These are phyloP conservation scores for Vanacampus margaritifer DNA, from an alignment of 2,113 vertebrate genomes.

Conservation along the genomic window DNA sequence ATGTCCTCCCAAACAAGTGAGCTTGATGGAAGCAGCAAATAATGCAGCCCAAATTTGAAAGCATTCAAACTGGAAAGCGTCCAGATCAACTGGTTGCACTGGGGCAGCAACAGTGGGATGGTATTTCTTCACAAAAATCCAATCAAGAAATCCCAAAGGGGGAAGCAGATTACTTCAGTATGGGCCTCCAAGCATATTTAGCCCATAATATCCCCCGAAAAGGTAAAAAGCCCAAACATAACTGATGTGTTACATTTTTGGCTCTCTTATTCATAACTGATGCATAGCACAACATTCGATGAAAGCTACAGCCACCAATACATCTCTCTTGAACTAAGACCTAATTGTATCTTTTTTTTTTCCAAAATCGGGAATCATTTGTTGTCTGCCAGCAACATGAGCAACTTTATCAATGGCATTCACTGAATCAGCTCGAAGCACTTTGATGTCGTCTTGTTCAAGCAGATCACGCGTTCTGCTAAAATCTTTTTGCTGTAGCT, in stretches of 20 bases:
- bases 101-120: neutral
- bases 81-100: slow-evolving; percentile 46
- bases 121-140: slow-evolving; percentile 5
- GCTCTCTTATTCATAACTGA: slow-evolving; percentile 54
- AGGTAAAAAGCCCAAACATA: slow-evolving; percentile 27
- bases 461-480: slow-evolving; percentile 29
- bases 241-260: slow-evolving; percentile 44
- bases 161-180: slow-evolving; percentile 1
- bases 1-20: slow-evolving; percentile 43
- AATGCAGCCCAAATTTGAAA: slow-evolving; percentile 21
- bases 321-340: slow-evolving; percentile 31
- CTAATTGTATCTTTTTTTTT: slow-evolving; percentile 41
- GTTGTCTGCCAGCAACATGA: slow-evolving; percentile 47
- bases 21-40: slow-evolving; percentile 34
- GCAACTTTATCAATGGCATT: slow-evolving; percentile 39
- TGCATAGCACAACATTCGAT: slow-evolving; percentile 30
- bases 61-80: slow-evolving; percentile 17
- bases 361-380: slow-evolving; percentile 42
- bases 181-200: slow-evolving; percentile 17
- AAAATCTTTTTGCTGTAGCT: slow-evolving; percentile 26
- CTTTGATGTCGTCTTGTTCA: slow-evolving; percentile 34
- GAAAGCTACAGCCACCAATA: slow-evolving; percentile 43
- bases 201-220: slow-evolving; percentile 21
- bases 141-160: slow-evolving; percentile 5
- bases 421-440: slow-evolving; percentile 53